phyloP scores from a whole-genome alignment of 2,113 vertebrate genomes.

The Lepus europaeus region DNA sequence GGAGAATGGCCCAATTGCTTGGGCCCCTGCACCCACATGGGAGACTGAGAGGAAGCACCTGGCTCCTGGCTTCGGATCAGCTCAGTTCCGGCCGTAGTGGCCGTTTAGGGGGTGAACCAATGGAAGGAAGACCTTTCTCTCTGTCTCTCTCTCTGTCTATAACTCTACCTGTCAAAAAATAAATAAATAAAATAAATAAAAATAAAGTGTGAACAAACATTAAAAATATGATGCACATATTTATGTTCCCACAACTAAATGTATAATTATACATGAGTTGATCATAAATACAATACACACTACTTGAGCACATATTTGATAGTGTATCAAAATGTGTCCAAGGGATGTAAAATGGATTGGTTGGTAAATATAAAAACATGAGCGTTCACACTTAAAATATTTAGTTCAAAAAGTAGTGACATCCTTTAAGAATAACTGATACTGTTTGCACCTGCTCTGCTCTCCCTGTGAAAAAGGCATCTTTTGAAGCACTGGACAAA shows the following conservation, averaged over 20 bases:
- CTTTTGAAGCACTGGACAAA: slow-evolving; percentile 29
- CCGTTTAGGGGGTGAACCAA: too few relatives aligned
- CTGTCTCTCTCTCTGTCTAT: too few relatives aligned
- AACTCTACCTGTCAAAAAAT: too few relatives aligned
- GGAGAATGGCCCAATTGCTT: too few relatives aligned
- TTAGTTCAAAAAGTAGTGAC: slow-evolving; percentile 42
- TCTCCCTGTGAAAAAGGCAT: background rate
- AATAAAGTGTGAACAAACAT: background rate
- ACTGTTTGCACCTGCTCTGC: background rate
- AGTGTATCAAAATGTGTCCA: slow-evolving; percentile 18
- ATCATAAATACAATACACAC: background rate
- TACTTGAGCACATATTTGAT: slow-evolving; percentile 39
- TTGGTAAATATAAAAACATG: slow-evolving; percentile 53
- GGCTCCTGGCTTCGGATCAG: too few relatives aligned
- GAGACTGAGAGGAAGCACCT: too few relatives aligned
- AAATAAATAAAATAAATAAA: background rate
- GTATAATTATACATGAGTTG: background rate
- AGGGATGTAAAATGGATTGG: slow-evolving; percentile 13
- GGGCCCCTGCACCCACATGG: too few relatives aligned
- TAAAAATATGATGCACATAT: background rate
- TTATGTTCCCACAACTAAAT: background rate
- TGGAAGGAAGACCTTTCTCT: too few relatives aligned
- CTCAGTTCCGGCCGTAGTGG: too few relatives aligned
- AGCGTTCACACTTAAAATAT: background rate
- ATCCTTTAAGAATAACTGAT: slow-evolving; percentile 25